Percentiles rank a stretch among this genome's conserved stretches.
Conservation (phyloP, 2,888 invertebrate genomes). For the Apamea monoglypha region DNA sequence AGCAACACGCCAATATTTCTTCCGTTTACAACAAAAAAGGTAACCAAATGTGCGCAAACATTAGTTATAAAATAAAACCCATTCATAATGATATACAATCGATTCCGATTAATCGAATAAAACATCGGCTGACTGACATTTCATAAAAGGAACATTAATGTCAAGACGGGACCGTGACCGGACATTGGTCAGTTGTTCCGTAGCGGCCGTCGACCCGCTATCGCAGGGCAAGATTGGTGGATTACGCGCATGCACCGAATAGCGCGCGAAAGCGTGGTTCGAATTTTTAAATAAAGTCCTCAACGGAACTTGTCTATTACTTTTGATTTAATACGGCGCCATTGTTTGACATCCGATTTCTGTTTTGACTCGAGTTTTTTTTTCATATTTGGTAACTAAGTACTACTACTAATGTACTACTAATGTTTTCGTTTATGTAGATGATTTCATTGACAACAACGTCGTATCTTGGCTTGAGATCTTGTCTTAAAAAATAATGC, state of each 20-base stretch:
- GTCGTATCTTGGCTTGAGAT: neutral
- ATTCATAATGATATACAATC: conserved; percentile 30
- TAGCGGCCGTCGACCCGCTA: conserved; percentile 77
- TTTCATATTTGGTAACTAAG: neutral
- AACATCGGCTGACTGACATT: conserved; percentile 63
- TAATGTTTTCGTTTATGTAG: neutral
- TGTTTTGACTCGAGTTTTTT: conserved; percentile 2
- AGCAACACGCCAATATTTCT: neutral
- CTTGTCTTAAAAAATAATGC: conserved; percentile 7
- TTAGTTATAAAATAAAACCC: conserved; percentile 1
- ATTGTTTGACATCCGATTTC: conserved; percentile 35
- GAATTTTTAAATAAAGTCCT: conserved; percentile 75
- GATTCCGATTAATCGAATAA: conserved; percentile 59
- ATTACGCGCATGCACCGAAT: conserved; percentile 80
- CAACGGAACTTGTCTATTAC: conserved; percentile 68
- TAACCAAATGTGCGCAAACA: neutral
- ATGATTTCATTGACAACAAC: conserved; percentile 12
- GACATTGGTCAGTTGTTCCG: conserved; percentile 76
- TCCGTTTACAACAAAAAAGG: neutral
- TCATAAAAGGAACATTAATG: conserved; percentile 78
- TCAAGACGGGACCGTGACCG: conserved; percentile 83
- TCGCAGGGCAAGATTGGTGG: conserved; percentile 78
- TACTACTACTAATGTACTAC: too few relatives aligned
- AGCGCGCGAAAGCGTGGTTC: conserved; percentile 75
- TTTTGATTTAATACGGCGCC: conserved; percentile 49